Evolutionary conservation across 2,797 vertebrate genomes (phyloP), one percentile per base, ranked within the genome.

Genomic region (Pteronotus mesoamericanus): DNA sequence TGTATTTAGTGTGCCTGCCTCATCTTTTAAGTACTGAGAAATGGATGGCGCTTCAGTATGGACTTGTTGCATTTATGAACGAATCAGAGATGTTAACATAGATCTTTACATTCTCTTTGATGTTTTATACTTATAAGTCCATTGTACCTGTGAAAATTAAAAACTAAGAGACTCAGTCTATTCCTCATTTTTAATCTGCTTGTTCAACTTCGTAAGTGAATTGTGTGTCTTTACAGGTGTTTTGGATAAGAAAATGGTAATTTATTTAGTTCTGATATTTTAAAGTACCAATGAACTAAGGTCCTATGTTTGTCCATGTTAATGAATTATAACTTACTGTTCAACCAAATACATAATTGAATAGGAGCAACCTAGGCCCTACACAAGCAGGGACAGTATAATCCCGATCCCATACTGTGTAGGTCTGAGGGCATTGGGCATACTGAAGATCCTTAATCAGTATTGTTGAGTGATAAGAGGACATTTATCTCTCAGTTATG

Each of bases 101-200:
- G 59, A 69, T 64, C 61, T 84, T 42, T 37, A 53, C n/a, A 83
- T 83, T 69, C 29, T 78, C 61, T 75, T 57, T 72, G 46, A n/a
- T 74, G 26, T 42, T 39, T 64, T 82, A 55, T 83, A 89, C 21
- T 57, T 95, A 34, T 29, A 90, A 80, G 26, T 55, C 48, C 61
- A 78, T 85, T n/a, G 3, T 57, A 53, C 61, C 68, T 68, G 19
- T 46, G 57, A 78, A 82, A n/a, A 75, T 86, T 75, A 39, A 57
- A 32, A 84, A 66, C 26, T 59, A 32, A 24, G 55, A 79, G 32
- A 61, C 26, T 74, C n/a, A n/a, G 32, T 42, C 71, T 77, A 10
- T 55, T 46, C 39, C 77, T 85, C 84, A 71, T 72, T 71, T 82
- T 88, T 89, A 89, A 92, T 89, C 79, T 89, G 37, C n/a, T 80